Base-by-base conservation (phyloP, 1,140 invertebrate genomes). In the Pectinophora gossypiella region DNA sequence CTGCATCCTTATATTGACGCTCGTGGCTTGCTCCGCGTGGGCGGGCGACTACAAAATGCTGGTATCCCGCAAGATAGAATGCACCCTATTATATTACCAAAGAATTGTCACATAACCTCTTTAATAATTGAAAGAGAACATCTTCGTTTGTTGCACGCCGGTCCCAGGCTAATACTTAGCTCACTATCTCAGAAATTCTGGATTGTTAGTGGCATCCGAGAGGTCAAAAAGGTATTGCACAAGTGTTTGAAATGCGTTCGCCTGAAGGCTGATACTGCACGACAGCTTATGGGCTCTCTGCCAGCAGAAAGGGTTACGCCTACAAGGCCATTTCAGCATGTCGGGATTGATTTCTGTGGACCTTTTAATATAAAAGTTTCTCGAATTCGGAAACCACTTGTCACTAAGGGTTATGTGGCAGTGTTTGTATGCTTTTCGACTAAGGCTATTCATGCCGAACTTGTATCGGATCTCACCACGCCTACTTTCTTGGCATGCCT, bases 301-400 rank as follows among this genome's bases (percentile, higher is more conserved):
- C 57, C 57, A 2, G 10, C 42, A 7, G 18, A 51, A 1, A 13
- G 75, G 43, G 62, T 86, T 0, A 56, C 19, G 15, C 62, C 64
- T 2, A 35, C 66, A 4, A 47, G 54, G 7, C 56, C 73, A 10
- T 89, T 88, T 52, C 19, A 46, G 12, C 47, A 65, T 19, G 32
- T 47, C 5, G 88, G 85, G 0, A 35, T 87, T 0, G 86, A 89
- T 53, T 88, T 72, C 50, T 76, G 76, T 3, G 87, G 86, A 2
- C 85, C 84, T 0, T 61, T 74, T 49, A 15, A 36, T 6, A 50
- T 64, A 19, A 67, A 54, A 27, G 46, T 54, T 12, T 52, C 60
- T 27, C 48, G 51, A n/a, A 13, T 18, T n/a, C 62, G 53, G 18
- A 57, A 52, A 6, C 38, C 20, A 16, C 45, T 61, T 36, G n/a